Evolutionary conservation across 1,140 invertebrate species (phyloP), one percentile per base, ranked within the genome.

Genomic region (Drosophila melanica): DNA sequence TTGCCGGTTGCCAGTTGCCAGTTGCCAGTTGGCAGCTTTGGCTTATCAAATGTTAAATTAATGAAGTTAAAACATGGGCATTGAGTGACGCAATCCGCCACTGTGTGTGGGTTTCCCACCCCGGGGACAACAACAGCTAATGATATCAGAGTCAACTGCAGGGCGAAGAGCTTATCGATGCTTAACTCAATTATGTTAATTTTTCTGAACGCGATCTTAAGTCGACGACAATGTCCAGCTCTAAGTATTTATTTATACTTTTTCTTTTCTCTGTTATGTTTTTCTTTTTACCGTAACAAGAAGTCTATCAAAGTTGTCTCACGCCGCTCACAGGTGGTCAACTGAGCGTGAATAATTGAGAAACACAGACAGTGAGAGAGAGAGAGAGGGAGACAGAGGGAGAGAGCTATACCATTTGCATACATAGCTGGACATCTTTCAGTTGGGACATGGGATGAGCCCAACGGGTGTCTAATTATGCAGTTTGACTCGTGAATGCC

Each of bases 111-210:
- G 23, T 41, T 41, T 16, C 1, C 44, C 37, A 30, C 57, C 48
- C 14, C 8, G 37, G 37, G 42, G 16, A 48, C 51, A 35, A 18
- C 39, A 18, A 48, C 18, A 75, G 68, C 73, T 72, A 79, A 84
- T 82, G 75, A 79, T 84, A 82, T 71, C 72, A 50, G 69, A 37
- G 54, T 30, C 58, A 58, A 74, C 68, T 58, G 79, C 84, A 50
- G 69, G 27, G 54, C 39, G 58, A 58, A 74, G 73, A 62, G 79
- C 84, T 89, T 89, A 89, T 89, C 84, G 76, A 80, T 84, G 74
- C 84, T 89, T 89, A 80, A 89, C 73, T 80, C 77, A 89, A 89
- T 89, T 89, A 89, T 89, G 84, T 65, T 84, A 89, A 89, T 89
- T 89, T 57, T 57, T 14, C 57, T 53, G 45, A 47, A 75, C 75